phyloP scores from a whole-genome alignment of 1,140 invertebrate genomes.

The Magallana ariakensis region DNA sequence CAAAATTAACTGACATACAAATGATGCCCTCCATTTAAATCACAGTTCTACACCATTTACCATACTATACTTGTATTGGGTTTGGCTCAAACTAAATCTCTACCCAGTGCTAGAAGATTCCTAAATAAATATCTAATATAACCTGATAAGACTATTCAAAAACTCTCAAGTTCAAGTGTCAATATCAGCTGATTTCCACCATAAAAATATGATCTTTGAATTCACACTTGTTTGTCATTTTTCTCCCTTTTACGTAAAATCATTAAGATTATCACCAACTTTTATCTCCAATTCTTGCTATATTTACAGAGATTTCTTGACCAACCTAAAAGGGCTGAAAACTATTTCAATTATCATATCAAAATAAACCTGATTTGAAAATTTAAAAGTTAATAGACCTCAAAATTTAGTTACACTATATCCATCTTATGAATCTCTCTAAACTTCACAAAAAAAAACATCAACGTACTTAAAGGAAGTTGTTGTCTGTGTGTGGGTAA shows the following conservation, averaged over 20 bases:
- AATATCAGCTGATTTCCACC: background rate
- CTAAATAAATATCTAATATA: constrained; percentile 24
- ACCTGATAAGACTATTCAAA: background rate
- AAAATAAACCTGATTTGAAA: background rate
- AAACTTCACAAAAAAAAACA: background rate
- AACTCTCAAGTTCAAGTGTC: background rate
- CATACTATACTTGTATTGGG: no score
- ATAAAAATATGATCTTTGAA: no score
- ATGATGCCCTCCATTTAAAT: background rate
- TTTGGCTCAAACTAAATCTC: background rate
- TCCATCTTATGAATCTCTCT: background rate
- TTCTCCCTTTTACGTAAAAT: no score
- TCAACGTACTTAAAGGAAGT: constrained; percentile 7
- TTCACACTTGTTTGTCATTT: no score
- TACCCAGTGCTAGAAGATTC: background rate
- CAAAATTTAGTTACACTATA: background rate
- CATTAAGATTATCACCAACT: no score
- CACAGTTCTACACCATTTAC: background rate
- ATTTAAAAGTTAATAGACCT: background rate
- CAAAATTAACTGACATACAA: background rate
- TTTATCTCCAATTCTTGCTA: no score
- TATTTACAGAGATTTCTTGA: no score
- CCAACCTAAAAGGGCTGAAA: no score
- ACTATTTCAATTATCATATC: no score
- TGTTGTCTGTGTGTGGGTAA: background rate